Base-by-base conservation (phyloP, 2,888 invertebrate genomes). In the Neelides folsomi region DNA sequence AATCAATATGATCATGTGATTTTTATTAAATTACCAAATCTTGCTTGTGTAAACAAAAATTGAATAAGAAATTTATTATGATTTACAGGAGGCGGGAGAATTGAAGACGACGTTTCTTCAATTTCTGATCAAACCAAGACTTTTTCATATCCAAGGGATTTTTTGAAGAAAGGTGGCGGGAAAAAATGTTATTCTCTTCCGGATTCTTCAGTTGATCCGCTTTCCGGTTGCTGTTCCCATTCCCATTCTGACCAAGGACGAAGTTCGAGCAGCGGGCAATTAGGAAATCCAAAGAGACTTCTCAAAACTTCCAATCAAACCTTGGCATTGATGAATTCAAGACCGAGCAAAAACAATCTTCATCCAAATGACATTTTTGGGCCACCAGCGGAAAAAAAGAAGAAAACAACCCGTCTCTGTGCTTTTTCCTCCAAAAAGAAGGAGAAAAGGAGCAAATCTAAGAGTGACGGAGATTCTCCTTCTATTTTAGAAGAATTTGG, bases 171-270 rank as follows among this genome's bases (percentile, higher is more conserved):
- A 13, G 48, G 37, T 36, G 43, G 43, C 9, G 49, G 59, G 15
- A 63, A 63, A 46, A 63, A 63, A 44, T 60, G 59, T 1, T 58
- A 61, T 36, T 63, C 63, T 15, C 54, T 63, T 5, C 63, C 63
- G 6, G 63, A 63, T 51, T 55, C 60, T 9, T 52, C 59, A 1
- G 46, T 61, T 1, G 46, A 55, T 39, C 61, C 61, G 5, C 52
- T 63, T 8, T 59, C 59, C 49, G 59, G 58, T 38, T 45, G 59
- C 16, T 57, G 59, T 48, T 36, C 53, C 27, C 46, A 15, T 18
- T 41, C n/a, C 35, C 45, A n/a, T 15, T 13, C 9, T 43, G 43
- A 27, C 27, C 16, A 19, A 8, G 10, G 34, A 7, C 35, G 38
- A 6, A 10, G 39, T 10, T 12, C 16, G 19, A 20, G 9, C 27